Conservation (phyloP, 2,888 invertebrate genomes). For the Aquatica leii region DNA sequence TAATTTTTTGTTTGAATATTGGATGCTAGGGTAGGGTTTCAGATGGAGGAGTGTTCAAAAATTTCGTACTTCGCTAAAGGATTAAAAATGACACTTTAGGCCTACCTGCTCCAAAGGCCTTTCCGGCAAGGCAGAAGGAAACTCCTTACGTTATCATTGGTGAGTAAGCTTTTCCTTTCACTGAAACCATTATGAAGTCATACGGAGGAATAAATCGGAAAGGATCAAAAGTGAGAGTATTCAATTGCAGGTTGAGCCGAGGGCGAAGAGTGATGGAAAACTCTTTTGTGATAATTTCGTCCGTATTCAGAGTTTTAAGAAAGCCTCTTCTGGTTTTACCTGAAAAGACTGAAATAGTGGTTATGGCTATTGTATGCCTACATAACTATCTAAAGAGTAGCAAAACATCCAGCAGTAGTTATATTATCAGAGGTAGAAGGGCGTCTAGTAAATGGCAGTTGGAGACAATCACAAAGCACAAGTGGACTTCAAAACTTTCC, state of each 20-base stretch:
- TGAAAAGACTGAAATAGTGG: slow-evolving; percentile 21
- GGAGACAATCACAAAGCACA: slow-evolving; percentile 38
- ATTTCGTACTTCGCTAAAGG: slow-evolving; percentile 20
- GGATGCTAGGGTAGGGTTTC: slow-evolving; percentile 40
- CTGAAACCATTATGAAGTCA: slow-evolving; percentile 47
- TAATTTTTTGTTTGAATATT: slow-evolving; percentile 37
- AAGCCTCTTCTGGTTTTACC: slow-evolving; percentile 43
- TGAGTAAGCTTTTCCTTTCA: slow-evolving; percentile 46
- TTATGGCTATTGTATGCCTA: slow-evolving; percentile 39
- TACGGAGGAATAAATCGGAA: slow-evolving; percentile 43
- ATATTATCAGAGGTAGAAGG: slow-evolving; percentile 43
- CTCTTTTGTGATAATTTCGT: slow-evolving; percentile 32
- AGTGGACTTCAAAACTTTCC: slow-evolving; percentile 35
- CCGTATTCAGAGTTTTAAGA: slow-evolving; percentile 40
- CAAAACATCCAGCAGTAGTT: slow-evolving; percentile 40
- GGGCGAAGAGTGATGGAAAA: slow-evolving; percentile 33
- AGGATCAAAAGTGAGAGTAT: slow-evolving; percentile 44
- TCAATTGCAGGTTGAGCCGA: slow-evolving; percentile 46
- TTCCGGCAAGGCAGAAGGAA: slow-evolving; percentile 36
- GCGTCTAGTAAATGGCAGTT: slow-evolving; percentile 38
- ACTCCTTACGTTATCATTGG: slow-evolving; percentile 32
- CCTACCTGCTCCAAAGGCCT: slow-evolving; percentile 34
- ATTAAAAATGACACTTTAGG: slow-evolving; percentile 9
- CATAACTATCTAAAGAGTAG: slow-evolving; percentile 43
- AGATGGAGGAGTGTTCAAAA: slow-evolving; percentile 39